Percentiles rank a stretch among this genome's conserved stretches.
phyloP scores from a whole-genome alignment of 2,113 vertebrate genomes.

The Silurus glanis region DNA sequence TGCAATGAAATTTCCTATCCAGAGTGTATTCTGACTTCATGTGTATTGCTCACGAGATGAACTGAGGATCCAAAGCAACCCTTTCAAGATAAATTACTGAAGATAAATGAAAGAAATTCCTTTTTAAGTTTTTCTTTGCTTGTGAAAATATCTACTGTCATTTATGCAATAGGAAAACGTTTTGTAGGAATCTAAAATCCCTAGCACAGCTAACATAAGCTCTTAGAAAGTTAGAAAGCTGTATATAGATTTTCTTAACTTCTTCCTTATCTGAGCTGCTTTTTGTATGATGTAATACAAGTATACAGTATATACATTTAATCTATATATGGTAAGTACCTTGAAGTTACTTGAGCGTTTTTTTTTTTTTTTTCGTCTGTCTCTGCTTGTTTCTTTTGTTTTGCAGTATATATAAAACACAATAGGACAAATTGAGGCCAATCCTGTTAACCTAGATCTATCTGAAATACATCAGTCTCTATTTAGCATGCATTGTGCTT shows the following conservation, averaged over 20 bases:
- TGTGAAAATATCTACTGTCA: not conserved
- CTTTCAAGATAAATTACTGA: not conserved
- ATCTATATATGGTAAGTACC: not conserved
- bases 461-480: not conserved
- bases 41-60: no score
- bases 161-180: not conserved
- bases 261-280: not conserved
- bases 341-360: not conserved
- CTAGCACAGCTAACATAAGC: not conserved
- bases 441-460: conserved; percentile 4
- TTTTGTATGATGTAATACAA: not conserved
- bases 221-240: not conserved
- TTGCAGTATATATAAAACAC: not conserved
- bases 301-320: not conserved
- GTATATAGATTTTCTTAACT: not conserved
- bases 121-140: not conserved
- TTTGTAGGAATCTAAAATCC: not conserved
- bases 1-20: not conserved
- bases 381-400: not conserved
- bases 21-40: not conserved
- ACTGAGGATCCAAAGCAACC: not conserved
- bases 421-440: not conserved
- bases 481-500: not conserved
- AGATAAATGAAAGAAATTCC: not conserved
- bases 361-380: not conserved